phyloP scores from a whole-genome alignment of 2,888 invertebrate genomes.

The Plagodis dolabraria region DNA sequence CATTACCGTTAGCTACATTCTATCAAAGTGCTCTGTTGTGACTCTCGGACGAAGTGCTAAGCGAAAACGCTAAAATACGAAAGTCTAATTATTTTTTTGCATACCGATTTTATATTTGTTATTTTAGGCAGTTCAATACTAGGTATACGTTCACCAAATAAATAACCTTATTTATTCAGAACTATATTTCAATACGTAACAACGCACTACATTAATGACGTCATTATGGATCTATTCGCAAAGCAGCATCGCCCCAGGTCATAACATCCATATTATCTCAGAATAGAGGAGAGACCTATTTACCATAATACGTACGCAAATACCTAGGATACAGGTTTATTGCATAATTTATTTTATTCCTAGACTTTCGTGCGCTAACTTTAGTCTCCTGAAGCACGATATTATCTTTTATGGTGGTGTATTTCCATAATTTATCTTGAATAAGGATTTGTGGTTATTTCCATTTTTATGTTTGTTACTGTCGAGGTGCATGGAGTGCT shows the following conservation, averaged over 20 bases:
- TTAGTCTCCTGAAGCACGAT: conserved; percentile 38
- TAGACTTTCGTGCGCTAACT: conserved; percentile 41
- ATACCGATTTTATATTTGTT: too few relatives aligned
- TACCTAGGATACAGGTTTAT: conserved; percentile 37
- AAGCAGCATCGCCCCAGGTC: background rate
- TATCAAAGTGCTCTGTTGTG: too few relatives aligned
- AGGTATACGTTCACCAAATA: too few relatives aligned
- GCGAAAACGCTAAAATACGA: too few relatives aligned
- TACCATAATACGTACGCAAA: conserved; percentile 37
- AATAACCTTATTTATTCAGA: too few relatives aligned
- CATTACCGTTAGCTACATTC: too few relatives aligned
- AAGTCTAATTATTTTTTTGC: too few relatives aligned
- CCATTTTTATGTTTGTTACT: conserved; percentile 39
- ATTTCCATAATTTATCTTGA: conserved; percentile 42
- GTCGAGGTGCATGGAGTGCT: conserved; percentile 28
- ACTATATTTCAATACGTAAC: too few relatives aligned
- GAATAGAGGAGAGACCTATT: conserved; percentile 26
- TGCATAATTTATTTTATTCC: conserved; percentile 42
- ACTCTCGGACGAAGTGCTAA: too few relatives aligned
- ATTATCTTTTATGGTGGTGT: conserved; percentile 42
- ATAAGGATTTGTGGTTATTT: conserved; percentile 42
- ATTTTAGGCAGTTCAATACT: too few relatives aligned
- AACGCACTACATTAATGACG: too few relatives aligned
- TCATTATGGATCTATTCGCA: too few relatives aligned
- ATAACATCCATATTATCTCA: conserved; percentile 39